Evolutionary conservation across 2,888 invertebrate genomes (phyloP), one percentile per base, ranked within the genome.

Genomic region (Eupithecia insigniata): DNA sequence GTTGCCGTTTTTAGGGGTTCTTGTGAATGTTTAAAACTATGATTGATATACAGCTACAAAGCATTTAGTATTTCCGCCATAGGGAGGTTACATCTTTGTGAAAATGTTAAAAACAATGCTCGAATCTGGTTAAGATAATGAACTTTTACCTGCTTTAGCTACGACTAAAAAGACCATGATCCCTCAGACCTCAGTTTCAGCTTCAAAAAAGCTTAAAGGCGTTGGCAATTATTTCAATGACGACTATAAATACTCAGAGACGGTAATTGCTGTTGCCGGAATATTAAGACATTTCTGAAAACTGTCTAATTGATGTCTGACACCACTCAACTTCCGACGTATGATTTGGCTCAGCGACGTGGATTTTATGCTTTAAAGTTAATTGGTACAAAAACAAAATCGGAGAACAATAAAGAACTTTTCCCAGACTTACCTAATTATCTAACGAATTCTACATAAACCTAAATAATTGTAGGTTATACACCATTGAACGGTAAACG

Each of bases 261-360:
- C 84, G 84, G 85, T 90, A 88, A 92, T 91, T 90, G 85, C 80
- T 81, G 82, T 84, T 84, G 82, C 80, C 82, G 80, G 84, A 83
- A 85, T 87, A 87, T 87, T 87, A 83, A 80, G 86, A 84, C 83
- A 86, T 85, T 83, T 84, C 82, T 84, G 82, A 81, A 84, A 87
- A 87, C 86, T 86, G 83, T 89, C 86, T 87, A 86, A 87, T 85
- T 83, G 74, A 80, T 76, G 79, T 76, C 73, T 83, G 84, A 83
- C 81, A 88, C 86, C 86, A 87, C 84, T 88, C 86, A 86, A 88
- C 84, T 84, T 85, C 82, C 78, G 66, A 68, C 60, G 32, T 32
- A 39, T 70, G 73, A 70, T 51, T 73, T 66, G 61, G n/a, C 26
- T 28, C 22, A 46, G 36, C 22, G 34, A 64, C 67, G 34, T 46